phyloP scores from a whole-genome alignment of 2,797 vertebrate genomes.

The Xenops minutus region DNA sequence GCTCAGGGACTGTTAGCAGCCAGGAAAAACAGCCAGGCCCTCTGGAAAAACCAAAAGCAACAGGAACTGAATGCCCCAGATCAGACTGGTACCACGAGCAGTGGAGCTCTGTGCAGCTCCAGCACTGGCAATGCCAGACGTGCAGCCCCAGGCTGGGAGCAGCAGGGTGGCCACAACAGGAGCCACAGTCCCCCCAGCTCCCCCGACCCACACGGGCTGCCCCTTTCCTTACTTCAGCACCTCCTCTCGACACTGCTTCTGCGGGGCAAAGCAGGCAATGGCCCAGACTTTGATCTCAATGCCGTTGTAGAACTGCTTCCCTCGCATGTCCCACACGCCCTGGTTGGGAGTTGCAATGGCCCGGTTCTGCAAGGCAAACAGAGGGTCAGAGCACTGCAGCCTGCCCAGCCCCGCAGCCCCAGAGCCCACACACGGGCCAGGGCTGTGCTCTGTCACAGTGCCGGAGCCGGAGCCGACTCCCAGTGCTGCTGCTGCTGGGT shows the following conservation, averaged over 20 bases:
- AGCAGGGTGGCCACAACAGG: neutral
- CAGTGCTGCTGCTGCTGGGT: neutral
- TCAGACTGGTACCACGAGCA: neutral
- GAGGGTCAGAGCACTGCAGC: constrained; percentile 38
- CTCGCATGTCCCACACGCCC: constrained; percentile 99
- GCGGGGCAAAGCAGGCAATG: constrained; percentile 98
- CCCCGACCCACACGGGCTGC: neutral
- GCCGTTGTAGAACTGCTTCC: constrained; percentile 99
- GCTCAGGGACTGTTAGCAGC: neutral
- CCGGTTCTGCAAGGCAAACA: constrained; percentile 85
- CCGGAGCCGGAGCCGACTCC: neutral
- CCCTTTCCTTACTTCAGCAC: constrained; percentile 93
- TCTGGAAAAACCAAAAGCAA: neutral
- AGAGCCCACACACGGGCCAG: accelerated
- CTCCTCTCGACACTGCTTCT: constrained; percentile 98
- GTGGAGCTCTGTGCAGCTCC: neutral
- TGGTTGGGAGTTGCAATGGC: constrained; percentile 99
- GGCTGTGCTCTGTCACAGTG: neutral
- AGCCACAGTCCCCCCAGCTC: neutral
- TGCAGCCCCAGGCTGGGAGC: neutral
- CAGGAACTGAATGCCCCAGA: neutral
- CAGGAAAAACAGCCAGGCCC: neutral
- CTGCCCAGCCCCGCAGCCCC: neutral
- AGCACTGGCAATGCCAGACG: accelerated
- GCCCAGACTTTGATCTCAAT: constrained; percentile 99